phyloP scores from a whole-genome alignment of 2,113 vertebrate species.

The Zapus hudsonius region DNA sequence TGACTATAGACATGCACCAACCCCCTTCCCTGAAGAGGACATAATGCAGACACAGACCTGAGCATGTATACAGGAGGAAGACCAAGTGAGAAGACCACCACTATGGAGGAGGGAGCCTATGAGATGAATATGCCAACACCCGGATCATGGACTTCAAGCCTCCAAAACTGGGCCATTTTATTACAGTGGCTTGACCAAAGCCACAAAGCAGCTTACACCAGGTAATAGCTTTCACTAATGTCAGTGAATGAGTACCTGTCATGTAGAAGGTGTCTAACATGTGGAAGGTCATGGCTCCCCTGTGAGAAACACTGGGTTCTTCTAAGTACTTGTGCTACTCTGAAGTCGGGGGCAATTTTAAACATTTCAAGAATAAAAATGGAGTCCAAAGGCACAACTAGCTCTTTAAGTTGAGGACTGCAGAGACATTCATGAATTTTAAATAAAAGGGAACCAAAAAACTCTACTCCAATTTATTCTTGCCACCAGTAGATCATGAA shows the following conservation, averaged over 20 bases:
- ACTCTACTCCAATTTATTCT: background rate
- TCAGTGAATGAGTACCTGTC: background rate
- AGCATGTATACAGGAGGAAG: background rate
- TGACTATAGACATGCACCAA: no score
- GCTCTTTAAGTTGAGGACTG: background rate
- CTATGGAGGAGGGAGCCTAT: background rate
- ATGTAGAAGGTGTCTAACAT: background rate
- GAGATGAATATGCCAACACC: background rate
- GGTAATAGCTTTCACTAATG: background rate
- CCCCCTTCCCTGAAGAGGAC: no score
- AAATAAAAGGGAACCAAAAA: background rate
- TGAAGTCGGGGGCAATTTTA: background rate
- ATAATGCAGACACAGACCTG: background rate
- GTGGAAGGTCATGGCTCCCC: background rate
- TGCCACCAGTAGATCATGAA: background rate
- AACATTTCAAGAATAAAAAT: slow-evolving; percentile 23
- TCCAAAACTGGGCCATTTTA: no score
- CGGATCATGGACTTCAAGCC: background rate
- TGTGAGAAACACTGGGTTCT: background rate
- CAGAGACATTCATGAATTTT: background rate
- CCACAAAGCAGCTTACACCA: background rate
- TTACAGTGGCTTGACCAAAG: background rate
- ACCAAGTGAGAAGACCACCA: background rate
- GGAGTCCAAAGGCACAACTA: background rate
- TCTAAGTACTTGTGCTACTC: background rate